Base-by-base conservation (phyloP, 2,797 vertebrate species). In the Rhabdophis nuchalis region DNA sequence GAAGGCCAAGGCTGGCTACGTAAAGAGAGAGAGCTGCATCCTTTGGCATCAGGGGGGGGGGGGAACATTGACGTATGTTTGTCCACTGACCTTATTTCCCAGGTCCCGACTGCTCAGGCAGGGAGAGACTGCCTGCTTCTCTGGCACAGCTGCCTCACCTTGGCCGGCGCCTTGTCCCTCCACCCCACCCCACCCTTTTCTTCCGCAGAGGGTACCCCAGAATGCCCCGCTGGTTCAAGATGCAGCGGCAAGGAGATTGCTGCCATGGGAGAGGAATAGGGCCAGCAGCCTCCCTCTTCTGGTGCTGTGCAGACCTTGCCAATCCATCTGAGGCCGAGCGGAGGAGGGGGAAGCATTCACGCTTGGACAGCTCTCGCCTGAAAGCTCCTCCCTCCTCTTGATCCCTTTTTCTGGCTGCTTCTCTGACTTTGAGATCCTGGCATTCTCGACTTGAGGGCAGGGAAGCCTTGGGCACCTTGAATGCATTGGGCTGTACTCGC, bases 61-160 rank as follows among this genome's bases (percentile, higher is more conserved):
- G 52, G 54, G 54, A 57, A 0, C 16, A 4, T 86, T n/a, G 64
- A 72, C 89, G 93, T 96, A 95, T 92, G 92, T 88, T 94, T 85
- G 90, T 91, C 58, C 92, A 54, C 60, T 93, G 61, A 88, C 95
- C 93, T 95, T 82, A 25, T 82, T 93, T 96, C 93, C 88, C 82
- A 95, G 93, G 95, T 94, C 96, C 95, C 92, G 64, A 96, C 97
- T 96, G 10, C 61, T 96, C 94, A 58, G 8, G 64, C 93, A 93
- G 96, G 96, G 92, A 96, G 97, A 97, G 97, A 95, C 96, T 94
- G 94, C 96, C 68, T 52, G 95, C 96, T 97, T 96, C 95, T 97
- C 96, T 96, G 96, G 96, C 96, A 96, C 93, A 94, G 96, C 93
- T 91, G 92, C 94, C 92, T 88, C 0, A 1, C 90, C 96, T 56